phyloP scores from a whole-genome alignment of 2,888 invertebrate species.

The Tiliacea aurago region DNA sequence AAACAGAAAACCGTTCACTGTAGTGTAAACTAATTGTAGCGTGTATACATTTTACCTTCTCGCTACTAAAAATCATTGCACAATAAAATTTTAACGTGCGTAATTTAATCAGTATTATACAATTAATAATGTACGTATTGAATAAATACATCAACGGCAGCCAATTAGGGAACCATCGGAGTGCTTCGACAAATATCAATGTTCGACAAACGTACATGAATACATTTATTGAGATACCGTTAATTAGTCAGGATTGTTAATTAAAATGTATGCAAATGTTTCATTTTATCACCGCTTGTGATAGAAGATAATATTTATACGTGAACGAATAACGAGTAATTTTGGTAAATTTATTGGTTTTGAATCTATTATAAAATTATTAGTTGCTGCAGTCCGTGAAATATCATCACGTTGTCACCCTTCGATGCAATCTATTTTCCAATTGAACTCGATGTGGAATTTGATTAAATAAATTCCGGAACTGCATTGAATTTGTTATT shows the following conservation, averaged over 20 bases:
- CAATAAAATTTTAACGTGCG: background rate
- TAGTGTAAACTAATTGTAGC: background rate
- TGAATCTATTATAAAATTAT: background rate
- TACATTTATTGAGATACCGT: slow-evolving; percentile 25
- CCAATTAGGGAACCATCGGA: slow-evolving; percentile 38
- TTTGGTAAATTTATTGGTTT: slow-evolving; percentile 6
- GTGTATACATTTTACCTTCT: background rate
- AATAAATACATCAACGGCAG: slow-evolving; percentile 34
- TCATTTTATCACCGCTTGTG: slow-evolving; percentile 10
- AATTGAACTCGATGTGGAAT: background rate
- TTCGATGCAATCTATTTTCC: slow-evolving; percentile 14
- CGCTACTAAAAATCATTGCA: background rate
- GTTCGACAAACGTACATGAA: slow-evolving; percentile 11
- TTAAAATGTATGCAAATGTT: slow-evolving; percentile 42
- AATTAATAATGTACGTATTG: slow-evolving; percentile 39
- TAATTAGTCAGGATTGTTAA: slow-evolving; percentile 51
- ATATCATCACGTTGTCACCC: background rate
- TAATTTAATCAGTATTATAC: slow-evolving; percentile 16
- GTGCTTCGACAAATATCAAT: slow-evolving; percentile 26
- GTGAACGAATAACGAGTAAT: background rate
- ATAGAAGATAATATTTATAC: background rate
- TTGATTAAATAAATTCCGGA: slow-evolving; percentile 17
- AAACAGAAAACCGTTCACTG: background rate
- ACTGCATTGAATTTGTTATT: background rate
- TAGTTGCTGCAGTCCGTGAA: background rate